A percentile compares a stretch with the other conserved stretches of the same genome.
These are phyloP conservation scores for Perodicticus potto DNA, from an alignment of 2,797 vertebrate genomes.

Conservation along the genomic window DNA sequence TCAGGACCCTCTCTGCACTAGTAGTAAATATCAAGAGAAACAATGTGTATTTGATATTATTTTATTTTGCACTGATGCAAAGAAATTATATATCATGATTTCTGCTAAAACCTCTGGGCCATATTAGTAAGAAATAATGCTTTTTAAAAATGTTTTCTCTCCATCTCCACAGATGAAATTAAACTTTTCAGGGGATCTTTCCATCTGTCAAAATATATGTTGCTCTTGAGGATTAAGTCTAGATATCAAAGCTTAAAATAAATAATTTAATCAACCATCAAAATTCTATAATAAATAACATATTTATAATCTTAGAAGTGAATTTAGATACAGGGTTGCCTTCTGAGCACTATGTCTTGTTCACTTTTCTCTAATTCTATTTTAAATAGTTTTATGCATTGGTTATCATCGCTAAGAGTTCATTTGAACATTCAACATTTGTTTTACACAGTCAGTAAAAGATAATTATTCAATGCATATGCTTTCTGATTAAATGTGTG, in stretches of 20 bases:
- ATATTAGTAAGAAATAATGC: constrained; percentile 57
- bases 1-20: background rate
- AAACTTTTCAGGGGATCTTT: constrained; percentile 74
- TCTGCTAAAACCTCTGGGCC: constrained; percentile 35
- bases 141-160: background rate
- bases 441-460: constrained; percentile 82
- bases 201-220: constrained; percentile 75
- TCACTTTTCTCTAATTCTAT: constrained; percentile 77
- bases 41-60: background rate
- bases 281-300: constrained; percentile 67
- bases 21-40: constrained; percentile 6
- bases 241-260: constrained; percentile 82
- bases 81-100: constrained; percentile 58
- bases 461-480: constrained; percentile 82
- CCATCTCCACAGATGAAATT: constrained; percentile 65
- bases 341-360: constrained; percentile 67
- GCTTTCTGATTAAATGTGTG: constrained; percentile 84
- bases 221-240: constrained; percentile 77
- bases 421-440: constrained; percentile 81
- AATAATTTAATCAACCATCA: constrained; percentile 80
- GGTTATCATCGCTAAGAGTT: constrained; percentile 74
- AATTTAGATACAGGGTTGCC: constrained; percentile 61
- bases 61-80: constrained; percentile 72
- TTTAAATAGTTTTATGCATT: constrained; percentile 80
- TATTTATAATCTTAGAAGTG: constrained; percentile 73